phyloP scores from a whole-genome alignment of 1,140 invertebrate genomes.

The Mactra quadrangularis region DNA sequence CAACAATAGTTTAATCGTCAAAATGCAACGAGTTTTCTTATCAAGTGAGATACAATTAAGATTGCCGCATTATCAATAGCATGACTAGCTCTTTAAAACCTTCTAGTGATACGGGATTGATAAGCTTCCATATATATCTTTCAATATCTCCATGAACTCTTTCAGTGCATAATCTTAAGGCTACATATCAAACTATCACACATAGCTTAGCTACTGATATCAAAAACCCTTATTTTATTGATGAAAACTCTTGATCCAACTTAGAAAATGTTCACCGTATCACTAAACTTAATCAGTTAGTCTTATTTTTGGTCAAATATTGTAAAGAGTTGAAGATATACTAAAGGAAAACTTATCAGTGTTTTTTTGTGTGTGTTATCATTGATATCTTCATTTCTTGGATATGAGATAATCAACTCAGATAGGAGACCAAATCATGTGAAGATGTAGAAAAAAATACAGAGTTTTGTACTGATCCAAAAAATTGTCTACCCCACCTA shows the following conservation, averaged over 20 bases:
- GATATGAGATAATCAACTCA: constrained; percentile 43
- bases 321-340: constrained; percentile 35
- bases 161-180: constrained; percentile 53
- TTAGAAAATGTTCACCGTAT: constrained; percentile 21
- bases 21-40: constrained; percentile 52
- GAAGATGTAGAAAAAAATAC: constrained; percentile 47
- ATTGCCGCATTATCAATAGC: constrained; percentile 51
- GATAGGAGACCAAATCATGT: constrained; percentile 41
- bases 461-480: constrained; percentile 50
- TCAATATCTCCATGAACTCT: constrained; percentile 49
- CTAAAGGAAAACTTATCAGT: constrained; percentile 46
- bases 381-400: constrained; percentile 49
- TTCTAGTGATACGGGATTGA: constrained; percentile 12
- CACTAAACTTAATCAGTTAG: constrained; percentile 24
- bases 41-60: constrained; percentile 61
- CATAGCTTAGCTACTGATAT: constrained; percentile 40
- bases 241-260: constrained; percentile 31
- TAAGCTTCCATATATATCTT: constrained; percentile 52
- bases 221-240: constrained; percentile 26
- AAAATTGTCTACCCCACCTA: constrained; percentile 61
- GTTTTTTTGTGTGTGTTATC: constrained; percentile 39
- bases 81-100: constrained; percentile 40
- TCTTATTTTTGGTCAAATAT: constrained; percentile 60
- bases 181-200: constrained; percentile 44
- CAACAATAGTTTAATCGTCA: not conserved